These are phyloP conservation scores for Thryonomys swinderianus DNA, from an alignment of 2,113 vertebrate genomes.

Conservation along the genomic window DNA sequence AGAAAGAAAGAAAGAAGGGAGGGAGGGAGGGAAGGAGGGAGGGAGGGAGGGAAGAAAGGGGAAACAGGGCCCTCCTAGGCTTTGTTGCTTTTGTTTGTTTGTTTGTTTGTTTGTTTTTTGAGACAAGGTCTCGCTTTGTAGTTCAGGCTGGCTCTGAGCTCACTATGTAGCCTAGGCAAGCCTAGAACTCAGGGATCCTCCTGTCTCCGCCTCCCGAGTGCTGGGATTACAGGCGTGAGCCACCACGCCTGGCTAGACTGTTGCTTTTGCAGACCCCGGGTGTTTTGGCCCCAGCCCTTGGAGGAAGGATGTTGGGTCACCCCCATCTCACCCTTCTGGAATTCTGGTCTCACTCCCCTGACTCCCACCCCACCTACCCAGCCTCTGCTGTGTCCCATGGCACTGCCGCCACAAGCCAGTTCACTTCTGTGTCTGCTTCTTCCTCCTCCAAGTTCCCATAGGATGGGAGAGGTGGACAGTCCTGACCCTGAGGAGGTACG, in stretches of 20 bases:
- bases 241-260: too few species aligned
- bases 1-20: too few species aligned
- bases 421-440: neutral
- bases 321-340: neutral
- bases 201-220: too few species aligned
- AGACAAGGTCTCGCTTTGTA: too few species aligned
- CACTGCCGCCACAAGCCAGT: neutral
- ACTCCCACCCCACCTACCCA: neutral
- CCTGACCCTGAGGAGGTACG: neutral
- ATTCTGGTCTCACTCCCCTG: neutral
- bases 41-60: too few species aligned
- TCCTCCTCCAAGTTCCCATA: neutral
- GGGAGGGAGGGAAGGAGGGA: too few species aligned
- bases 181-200: too few species aligned
- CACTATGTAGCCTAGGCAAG: too few species aligned
- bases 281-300: neutral
- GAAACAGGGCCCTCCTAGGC: neutral
- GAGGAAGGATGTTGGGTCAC: too few species aligned
- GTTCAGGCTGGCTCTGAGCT: too few species aligned
- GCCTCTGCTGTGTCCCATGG: neutral
- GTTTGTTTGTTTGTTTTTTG: too few species aligned
- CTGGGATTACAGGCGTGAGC: too few species aligned
- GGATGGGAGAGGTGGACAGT: rapidly evolving
- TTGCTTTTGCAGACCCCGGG: rapidly evolving
- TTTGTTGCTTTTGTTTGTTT: rapidly evolving